phyloP scores from a whole-genome alignment of 2,797 vertebrate genomes.

The Brotula barbata region DNA sequence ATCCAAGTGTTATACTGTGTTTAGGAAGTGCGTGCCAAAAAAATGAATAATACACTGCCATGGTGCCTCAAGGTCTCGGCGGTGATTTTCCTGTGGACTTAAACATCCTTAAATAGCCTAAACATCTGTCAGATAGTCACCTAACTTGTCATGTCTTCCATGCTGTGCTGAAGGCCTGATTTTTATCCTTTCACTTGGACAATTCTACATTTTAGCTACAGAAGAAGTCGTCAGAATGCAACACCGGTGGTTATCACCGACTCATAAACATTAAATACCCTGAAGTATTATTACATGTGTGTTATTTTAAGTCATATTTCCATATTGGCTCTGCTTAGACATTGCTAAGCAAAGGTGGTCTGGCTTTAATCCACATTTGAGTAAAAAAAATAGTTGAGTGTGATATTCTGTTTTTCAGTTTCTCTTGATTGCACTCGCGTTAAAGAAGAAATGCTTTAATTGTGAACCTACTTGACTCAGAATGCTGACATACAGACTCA shows the following conservation, averaged over 20 bases:
- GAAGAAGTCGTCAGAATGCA: no score
- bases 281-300: no score
- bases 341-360: no score
- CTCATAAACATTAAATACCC: no score
- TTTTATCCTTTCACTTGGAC: constrained; percentile 6
- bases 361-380: no score
- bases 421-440: neutral
- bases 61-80: constrained; percentile 32
- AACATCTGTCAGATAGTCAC: constrained; percentile 41
- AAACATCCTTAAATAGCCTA: constrained; percentile 58
- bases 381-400: no score
- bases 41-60: constrained; percentile 43
- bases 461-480: constrained; percentile 2
- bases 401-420: neutral
- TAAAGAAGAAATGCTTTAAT: constrained; percentile 12
- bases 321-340: no score
- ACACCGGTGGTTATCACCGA: no score
- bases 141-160: constrained; percentile 44
- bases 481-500: constrained; percentile 18
- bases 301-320: no score
- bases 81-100: constrained; percentile 48
- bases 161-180: constrained; percentile 10
- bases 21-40: neutral
- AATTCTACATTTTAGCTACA: no score
- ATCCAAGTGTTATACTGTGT: no score